Evolutionary conservation across 2,797 vertebrate genomes (phyloP), one percentile per base, ranked within the genome.

Genomic region (Artibeus jamaicensis): DNA sequence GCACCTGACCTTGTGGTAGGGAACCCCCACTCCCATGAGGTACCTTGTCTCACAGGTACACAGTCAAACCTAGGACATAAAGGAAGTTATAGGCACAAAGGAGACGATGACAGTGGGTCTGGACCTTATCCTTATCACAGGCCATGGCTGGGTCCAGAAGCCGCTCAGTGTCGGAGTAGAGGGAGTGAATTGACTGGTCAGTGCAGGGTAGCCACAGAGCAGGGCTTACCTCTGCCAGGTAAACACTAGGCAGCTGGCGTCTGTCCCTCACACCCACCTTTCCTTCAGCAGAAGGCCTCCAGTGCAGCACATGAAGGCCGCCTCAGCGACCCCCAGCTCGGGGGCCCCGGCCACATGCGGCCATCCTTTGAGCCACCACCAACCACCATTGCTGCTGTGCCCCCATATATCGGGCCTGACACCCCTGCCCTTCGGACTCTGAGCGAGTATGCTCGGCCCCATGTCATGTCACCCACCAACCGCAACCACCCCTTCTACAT

Each of bases 401-500:
- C 99, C 3, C 99, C 99, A 0, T 99, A 99, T 98, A 99, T 99
- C 0, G 99, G 99, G 15, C 99, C 99, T 0, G 99, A 99, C 98
- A 99, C 99, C 0, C 99, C 99, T 0, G 99, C 99, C 11, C 98
- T 99, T 67, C 99, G 99, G 98, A 99, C 99, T 34, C 99, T 99
- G 95, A 99, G 99, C 98, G 99, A 99, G 98, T 99, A 99, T 0
- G 99, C 99, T 24, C 99, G 99, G 26, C 99, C 99, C 10, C 99
- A 99, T 4, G 99, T 99, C 98, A 99, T 99, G 99, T 99, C 99
- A 0, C 99, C 99, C 77, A 99, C 99, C 94, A 99, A 99, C 97
- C 99, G 99, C 89, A 99, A 99, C 97, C 99, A 99, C 96, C 99
- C 99, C 32, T 99, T 99, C 99, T 99, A 99, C 3, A 99, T 99